These are phyloP conservation scores for Tapirus indicus DNA, from an alignment of 2,797 vertebrate species.

Conservation along the genomic window DNA sequence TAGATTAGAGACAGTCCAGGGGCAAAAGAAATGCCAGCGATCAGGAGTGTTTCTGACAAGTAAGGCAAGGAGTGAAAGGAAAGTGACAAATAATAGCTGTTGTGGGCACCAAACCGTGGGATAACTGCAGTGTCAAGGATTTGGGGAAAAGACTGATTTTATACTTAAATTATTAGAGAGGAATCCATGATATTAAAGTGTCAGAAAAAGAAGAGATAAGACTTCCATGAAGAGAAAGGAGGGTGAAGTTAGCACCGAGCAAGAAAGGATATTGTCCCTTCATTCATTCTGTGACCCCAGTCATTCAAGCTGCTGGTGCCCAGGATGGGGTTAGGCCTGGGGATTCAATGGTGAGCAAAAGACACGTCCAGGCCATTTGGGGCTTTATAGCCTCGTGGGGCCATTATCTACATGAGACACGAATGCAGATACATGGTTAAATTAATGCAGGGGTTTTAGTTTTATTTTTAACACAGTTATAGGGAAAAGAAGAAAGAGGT, in stretches of 20 bases:
- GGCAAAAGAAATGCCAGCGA: not conserved
- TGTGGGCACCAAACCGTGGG: not conserved
- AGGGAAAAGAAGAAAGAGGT: not conserved
- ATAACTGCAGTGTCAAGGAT: not conserved
- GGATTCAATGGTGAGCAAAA: not conserved
- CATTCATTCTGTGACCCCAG: not conserved
- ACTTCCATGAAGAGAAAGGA: not conserved
- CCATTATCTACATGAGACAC: not conserved
- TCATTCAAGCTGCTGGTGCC: not conserved
- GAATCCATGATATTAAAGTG: not conserved
- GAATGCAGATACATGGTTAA: not conserved
- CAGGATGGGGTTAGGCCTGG: not conserved
- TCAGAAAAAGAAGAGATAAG: slow-evolving; percentile 20
- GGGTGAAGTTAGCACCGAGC: not conserved
- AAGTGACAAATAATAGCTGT: not conserved
- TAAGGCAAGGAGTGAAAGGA: not conserved
- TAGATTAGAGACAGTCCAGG: not conserved
- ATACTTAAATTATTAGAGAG: not conserved
- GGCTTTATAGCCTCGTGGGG: not conserved
- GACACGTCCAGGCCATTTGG: not conserved
- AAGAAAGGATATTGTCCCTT: not conserved
- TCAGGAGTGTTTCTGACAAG: not conserved
- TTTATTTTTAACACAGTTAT: slow-evolving; percentile 37
- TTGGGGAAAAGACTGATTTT: not conserved
- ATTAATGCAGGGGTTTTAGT: not conserved